Evolutionary conservation across 2,113 vertebrate species (phyloP).

Genomic region (Ondatra zibethicus): DNA sequence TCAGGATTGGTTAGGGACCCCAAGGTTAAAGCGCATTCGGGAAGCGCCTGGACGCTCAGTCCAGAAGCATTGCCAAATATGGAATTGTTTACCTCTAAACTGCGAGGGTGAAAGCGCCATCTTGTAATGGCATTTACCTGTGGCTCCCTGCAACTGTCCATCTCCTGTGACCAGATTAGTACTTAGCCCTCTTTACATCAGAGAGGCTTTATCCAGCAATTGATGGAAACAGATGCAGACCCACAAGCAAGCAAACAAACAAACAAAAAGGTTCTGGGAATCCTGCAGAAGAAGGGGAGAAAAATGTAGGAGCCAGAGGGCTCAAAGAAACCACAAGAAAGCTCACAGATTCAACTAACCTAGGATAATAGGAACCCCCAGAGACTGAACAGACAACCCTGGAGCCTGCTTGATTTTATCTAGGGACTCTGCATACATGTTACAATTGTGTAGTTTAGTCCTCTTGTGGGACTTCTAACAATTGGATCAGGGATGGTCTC

Average conservation of each 20-base stretch:
- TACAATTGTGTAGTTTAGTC: background rate
- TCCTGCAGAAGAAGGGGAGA: background rate
- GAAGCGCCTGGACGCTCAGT: too few relatives aligned
- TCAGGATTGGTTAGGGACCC: too few relatives aligned
- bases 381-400: background rate
- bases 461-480: background rate
- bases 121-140: too few relatives aligned
- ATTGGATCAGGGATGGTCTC: background rate
- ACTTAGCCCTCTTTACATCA: background rate
- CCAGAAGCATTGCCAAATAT: too few relatives aligned
- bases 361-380: background rate
- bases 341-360: background rate
- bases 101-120: too few relatives aligned
- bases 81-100: too few relatives aligned
- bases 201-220: background rate
- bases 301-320: background rate
- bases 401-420: background rate
- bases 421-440: background rate
- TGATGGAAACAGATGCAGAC: background rate
- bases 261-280: background rate
- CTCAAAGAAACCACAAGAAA: background rate
- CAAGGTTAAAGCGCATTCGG: too few relatives aligned
- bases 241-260: background rate
- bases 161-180: background rate
- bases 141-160: too few relatives aligned